Conservation (phyloP, 2,888 invertebrate species). For the Macrophya alboannulata region DNA sequence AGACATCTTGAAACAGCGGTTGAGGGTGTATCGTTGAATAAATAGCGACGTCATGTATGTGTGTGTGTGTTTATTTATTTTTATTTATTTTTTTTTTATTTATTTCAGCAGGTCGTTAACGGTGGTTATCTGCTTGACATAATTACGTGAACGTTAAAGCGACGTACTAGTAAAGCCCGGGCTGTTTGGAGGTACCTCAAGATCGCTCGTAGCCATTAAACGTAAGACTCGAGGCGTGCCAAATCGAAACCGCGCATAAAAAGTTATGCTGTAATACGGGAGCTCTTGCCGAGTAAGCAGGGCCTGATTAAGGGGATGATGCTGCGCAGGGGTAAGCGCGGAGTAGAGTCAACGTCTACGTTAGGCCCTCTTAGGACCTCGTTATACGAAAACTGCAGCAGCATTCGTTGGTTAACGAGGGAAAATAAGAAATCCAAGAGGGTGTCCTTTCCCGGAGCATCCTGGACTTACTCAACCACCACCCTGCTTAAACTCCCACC, state of each 20-base stretch:
- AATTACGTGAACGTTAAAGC: constrained; percentile 27
- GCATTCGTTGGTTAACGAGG: constrained; percentile 46
- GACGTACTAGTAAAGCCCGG: neutral
- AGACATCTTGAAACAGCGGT: neutral
- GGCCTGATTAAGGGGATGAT: constrained; percentile 42
- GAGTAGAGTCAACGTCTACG: constrained; percentile 12
- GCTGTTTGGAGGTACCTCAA: constrained; percentile 6
- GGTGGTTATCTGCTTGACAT: constrained; percentile 16
- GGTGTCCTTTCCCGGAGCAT: constrained; percentile 28
- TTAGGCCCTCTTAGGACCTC: constrained; percentile 48
- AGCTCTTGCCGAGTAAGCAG: constrained; percentile 34
- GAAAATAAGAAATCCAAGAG: constrained; percentile 38
- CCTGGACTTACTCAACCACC: constrained; percentile 23
- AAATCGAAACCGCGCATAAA: constrained; percentile 41
- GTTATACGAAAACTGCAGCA: constrained; percentile 43
- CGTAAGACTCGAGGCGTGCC: constrained; percentile 46
- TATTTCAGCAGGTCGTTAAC: constrained; percentile 16
- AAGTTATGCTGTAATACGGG: constrained; percentile 23
- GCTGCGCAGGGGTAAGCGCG: neutral
- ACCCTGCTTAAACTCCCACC: neutral
- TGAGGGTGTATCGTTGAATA: neutral
- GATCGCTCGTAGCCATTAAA: constrained; percentile 38
- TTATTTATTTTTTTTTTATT: no score
- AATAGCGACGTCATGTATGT: neutral
- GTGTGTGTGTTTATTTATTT: no score